Evolutionary conservation across 1,140 invertebrate genomes (phyloP), one percentile per base, ranked within the genome.

Genomic region (Drosophila persimilis): DNA sequence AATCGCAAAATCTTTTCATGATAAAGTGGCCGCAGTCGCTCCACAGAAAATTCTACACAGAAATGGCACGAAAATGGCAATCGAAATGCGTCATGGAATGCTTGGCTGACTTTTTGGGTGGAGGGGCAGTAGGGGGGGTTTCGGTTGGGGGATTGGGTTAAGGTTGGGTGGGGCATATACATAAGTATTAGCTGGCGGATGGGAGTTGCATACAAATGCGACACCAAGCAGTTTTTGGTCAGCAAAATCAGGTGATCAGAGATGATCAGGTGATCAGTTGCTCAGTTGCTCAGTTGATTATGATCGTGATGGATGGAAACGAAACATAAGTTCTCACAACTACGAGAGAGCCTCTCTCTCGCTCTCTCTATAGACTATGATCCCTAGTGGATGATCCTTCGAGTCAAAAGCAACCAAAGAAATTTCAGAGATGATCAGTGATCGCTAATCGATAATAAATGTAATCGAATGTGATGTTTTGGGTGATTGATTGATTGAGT

Each of bases 121-220:
- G 2, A 9, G 29, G 7, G 31, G 24, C 20, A 31, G 9, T n/a
- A 5, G 48, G 43, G 1, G 41, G 39, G 48, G 46, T 60, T 47
- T 35, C 9, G 31, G 9, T 9, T 9, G 31, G 31, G 31, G 31
- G 9, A 3, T 35, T 35, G 3, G 35, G 35, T 39, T 39, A 13
- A 3, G 9, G 31, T 35, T 39, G 35, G 35, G 35, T 39, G 35
- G 35, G 35, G 35, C 35, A 11, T 35, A 35, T 5, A 11, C 11
- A 39, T 9, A 26, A 4, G 31, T 31, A 31, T 8, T 31, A 3
- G 31, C n/a, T 44, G 59, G 61, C 69, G 17, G 55, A 57, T 46
- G 54, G 26, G 43, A 58, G 74, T 48, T 62, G 81, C 77, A 81
- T 80, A 80, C 73, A 65, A 86, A 86, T 75, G 64, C 47, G 48